phyloP scores from a whole-genome alignment of 2,797 vertebrate species.

The Zenarchopterus dispar region DNA sequence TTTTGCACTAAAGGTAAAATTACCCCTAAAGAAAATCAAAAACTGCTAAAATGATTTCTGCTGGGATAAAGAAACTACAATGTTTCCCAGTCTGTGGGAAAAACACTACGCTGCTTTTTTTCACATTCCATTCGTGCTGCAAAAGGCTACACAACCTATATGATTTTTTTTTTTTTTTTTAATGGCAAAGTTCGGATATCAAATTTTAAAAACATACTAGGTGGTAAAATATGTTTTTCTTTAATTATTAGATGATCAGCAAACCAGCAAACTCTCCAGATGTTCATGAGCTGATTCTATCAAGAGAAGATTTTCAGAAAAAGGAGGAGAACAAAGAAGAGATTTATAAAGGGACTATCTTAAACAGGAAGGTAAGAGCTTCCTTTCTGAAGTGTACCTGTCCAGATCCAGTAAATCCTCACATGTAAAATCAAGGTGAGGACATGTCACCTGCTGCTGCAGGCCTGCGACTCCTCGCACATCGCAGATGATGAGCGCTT shows the following conservation, averaged over 20 bases:
- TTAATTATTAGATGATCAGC: slow-evolving; percentile 87
- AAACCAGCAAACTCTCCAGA: slow-evolving; percentile 87
- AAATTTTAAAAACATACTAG: too few relatives aligned
- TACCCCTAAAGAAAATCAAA: too few relatives aligned
- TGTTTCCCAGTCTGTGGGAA: too few relatives aligned
- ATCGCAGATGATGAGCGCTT: slow-evolving; percentile 85
- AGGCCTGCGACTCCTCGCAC: slow-evolving; percentile 88
- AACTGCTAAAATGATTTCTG: too few relatives aligned
- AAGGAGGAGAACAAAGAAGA: slow-evolving; percentile 90
- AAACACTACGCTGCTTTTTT: too few relatives aligned
- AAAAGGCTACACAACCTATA: too few relatives aligned
- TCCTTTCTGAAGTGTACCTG: not conserved
- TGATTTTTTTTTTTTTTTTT: too few relatives aligned
- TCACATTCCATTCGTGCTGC: too few relatives aligned
- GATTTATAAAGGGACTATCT: slow-evolving; percentile 87
- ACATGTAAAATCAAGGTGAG: not conserved
- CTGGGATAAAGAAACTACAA: too few relatives aligned
- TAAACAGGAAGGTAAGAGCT: slow-evolving; percentile 87
- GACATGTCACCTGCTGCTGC: not conserved
- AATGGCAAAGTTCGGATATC: too few relatives aligned
- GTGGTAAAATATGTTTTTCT: not conserved
- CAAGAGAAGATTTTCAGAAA: slow-evolving; percentile 92
- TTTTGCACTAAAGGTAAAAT: too few relatives aligned
- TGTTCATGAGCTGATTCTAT: slow-evolving; percentile 92
- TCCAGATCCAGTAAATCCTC: too few relatives aligned